A percentile compares a stretch with the other conserved stretches of the same genome.
Evolutionary conservation across 2,113 vertebrate genomes (phyloP).

Genomic region (Entelurus aequoreus): DNA sequence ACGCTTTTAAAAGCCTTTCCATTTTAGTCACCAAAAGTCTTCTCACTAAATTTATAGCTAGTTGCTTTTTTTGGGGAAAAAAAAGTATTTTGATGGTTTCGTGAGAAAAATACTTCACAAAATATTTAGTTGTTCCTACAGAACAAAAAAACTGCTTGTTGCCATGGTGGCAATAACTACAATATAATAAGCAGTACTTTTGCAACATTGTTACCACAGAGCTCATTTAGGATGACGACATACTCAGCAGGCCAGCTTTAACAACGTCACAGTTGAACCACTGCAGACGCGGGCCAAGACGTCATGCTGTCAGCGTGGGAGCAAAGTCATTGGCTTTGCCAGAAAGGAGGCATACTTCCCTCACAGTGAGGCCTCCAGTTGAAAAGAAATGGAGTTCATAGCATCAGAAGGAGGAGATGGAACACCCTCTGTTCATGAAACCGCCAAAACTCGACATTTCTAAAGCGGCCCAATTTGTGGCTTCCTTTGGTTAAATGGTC

Average conservation of each 20-base stretch:
- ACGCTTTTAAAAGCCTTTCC: too few relatives aligned
- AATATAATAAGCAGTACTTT: slow-evolving; percentile 32
- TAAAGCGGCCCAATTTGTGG: slow-evolving; percentile 28
- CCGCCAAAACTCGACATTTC: slow-evolving; percentile 28
- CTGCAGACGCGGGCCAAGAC: slow-evolving; percentile 51
- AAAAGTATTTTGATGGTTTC: too few relatives aligned
- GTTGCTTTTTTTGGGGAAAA: too few relatives aligned
- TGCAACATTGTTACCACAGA: slow-evolving; percentile 30
- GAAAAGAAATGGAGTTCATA: slow-evolving; percentile 22
- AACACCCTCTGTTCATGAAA: slow-evolving; percentile 32
- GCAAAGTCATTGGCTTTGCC: slow-evolving; percentile 31
- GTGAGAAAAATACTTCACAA: too few relatives aligned
- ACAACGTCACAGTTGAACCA: slow-evolving; percentile 53
- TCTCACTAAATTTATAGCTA: too few relatives aligned
- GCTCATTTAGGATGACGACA: slow-evolving; percentile 55
- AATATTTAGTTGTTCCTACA: not conserved
- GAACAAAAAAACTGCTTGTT: slow-evolving; percentile 27
- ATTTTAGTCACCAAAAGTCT: too few relatives aligned
- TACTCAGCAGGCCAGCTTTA: slow-evolving; percentile 48
- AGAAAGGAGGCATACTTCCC: slow-evolving; percentile 44
- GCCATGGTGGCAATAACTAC: slow-evolving; percentile 41
- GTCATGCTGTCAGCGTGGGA: slow-evolving; percentile 65
- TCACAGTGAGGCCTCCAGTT: slow-evolving; percentile 31
- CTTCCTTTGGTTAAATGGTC: slow-evolving; percentile 31
- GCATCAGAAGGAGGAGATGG: slow-evolving; percentile 24